A percentile compares a stretch with the other conserved stretches of the same genome.
phyloP scores from a whole-genome alignment of 2,797 vertebrate genomes.

The Odontamblyopus rebecca region DNA sequence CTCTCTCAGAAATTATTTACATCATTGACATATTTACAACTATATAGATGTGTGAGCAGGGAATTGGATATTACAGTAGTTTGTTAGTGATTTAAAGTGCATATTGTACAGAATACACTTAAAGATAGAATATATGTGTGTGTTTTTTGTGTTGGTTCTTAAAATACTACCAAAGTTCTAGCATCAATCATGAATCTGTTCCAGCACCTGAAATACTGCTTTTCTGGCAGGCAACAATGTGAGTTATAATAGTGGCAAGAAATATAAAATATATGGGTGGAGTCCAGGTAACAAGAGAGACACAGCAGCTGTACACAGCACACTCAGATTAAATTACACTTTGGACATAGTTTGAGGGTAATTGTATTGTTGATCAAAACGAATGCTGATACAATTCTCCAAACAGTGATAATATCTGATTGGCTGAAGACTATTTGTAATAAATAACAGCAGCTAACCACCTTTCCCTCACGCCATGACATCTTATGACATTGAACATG shows the following conservation, averaged over 20 bases:
- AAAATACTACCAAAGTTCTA: neutral
- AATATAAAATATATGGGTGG: too few relatives aligned
- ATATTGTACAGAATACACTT: too few relatives aligned
- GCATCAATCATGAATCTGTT: neutral
- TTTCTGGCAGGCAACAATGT: neutral
- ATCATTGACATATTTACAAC: too few relatives aligned
- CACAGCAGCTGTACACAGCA: too few relatives aligned
- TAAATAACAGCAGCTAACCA: slow-evolving; percentile 64
- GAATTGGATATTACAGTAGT: too few relatives aligned
- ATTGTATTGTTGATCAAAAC: neutral
- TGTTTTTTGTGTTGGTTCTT: neutral
- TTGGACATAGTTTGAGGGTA: neutral
- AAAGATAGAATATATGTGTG: too few relatives aligned
- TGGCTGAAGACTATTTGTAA: slow-evolving; percentile 60
- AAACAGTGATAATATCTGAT: slow-evolving; percentile 25
- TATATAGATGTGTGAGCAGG: too few relatives aligned
- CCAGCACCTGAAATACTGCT: neutral
- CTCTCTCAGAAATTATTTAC: too few relatives aligned
- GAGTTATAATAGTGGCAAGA: neutral
- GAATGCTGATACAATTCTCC: neutral
- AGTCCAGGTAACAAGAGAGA: neutral
- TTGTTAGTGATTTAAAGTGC: too few relatives aligned
- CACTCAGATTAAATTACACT: neutral
- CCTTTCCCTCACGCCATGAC: slow-evolving; percentile 58
- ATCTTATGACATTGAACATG: slow-evolving; percentile 71